Evolutionary conservation across 2,113 vertebrate species (phyloP), one percentile per base, ranked within the genome.

Genomic region (Engraulis encrasicolus): DNA sequence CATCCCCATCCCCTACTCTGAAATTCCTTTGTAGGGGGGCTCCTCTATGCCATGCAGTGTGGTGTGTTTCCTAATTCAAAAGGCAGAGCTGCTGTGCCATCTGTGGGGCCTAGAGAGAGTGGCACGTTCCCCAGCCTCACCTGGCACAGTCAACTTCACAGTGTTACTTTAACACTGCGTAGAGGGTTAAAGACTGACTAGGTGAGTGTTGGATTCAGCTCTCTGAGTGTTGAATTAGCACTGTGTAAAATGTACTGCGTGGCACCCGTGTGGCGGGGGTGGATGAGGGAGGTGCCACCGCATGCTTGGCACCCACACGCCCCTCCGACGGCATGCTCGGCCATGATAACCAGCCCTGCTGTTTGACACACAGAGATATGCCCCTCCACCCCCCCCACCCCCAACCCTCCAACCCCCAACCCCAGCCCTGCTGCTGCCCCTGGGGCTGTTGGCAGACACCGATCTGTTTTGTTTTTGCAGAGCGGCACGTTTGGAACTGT

Each of bases 291-390:
- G 80, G 85, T 85, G 79, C 88, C 78, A 50, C 80, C 78, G 81
- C 88, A 89, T 92, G 88, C 84, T 93, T 94, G 93, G 92, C 94
- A 86, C 86, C 82, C 48, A 19, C 81, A 61, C 88, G 82, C 84
- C n/a, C 77, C 85, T 90, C 87, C 87, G 88, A 91, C 89, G 90
- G 91, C 91, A 90, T 95, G 93, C 85, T 52, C 87, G 89, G 87
- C 90, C 34, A 87, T 82, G 93, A 95, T 94, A 94, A 94, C 91
- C 85, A 83, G 89, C 78, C 88, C 85, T 85, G 87, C 88, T 87
- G 90, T 85, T 89, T 88, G 91, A 93, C 92, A 90, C 88, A 82
- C 50, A 81, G 74, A 87, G 89, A 91, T 86, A 89, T 87, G 89
- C 85, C 40, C 3, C 3, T 45, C 40, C n/a, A n/a, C 3, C 40